A percentile compares a stretch with the other conserved stretches of the same genome.
Conservation (phyloP, 2,888 invertebrate genomes). For the Hydroisotoma schaefferi region DNA sequence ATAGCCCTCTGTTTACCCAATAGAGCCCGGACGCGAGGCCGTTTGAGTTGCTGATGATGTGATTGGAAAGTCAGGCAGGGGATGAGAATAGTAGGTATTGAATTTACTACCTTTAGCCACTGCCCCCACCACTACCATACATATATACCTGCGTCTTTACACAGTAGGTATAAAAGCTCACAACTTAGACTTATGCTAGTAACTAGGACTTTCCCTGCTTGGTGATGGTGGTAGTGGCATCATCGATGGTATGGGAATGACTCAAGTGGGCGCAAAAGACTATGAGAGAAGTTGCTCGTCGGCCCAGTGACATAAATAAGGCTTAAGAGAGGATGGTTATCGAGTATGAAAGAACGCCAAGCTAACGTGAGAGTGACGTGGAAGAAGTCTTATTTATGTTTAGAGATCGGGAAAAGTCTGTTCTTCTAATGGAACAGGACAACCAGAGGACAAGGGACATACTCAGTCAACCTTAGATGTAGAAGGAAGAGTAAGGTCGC, state of each 20-base stretch:
- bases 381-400: constrained; percentile 49
- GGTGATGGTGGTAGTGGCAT: constrained; percentile 9
- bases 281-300: constrained; percentile 29
- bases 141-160: no score
- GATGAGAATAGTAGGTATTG: not conserved
- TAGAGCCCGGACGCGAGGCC: not conserved
- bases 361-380: constrained; percentile 49
- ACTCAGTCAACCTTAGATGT: constrained; percentile 1
- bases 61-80: not conserved
- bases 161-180: no score
- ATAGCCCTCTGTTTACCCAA: not conserved
- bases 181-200: not conserved
- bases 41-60: not conserved
- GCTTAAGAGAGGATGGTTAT: constrained; percentile 49
- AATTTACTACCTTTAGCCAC: no score
- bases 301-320: constrained; percentile 48
- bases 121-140: no score
- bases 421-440: constrained; percentile 48
- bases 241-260: not conserved
- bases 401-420: constrained; percentile 44
- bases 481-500: constrained; percentile 1
- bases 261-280: constrained; percentile 9
- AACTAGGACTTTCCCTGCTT: no score
- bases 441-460: constrained; percentile 44
- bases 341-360: constrained; percentile 49